Base-by-base conservation (phyloP, 2,113 vertebrate species). In the Cisticola juncidis region DNA sequence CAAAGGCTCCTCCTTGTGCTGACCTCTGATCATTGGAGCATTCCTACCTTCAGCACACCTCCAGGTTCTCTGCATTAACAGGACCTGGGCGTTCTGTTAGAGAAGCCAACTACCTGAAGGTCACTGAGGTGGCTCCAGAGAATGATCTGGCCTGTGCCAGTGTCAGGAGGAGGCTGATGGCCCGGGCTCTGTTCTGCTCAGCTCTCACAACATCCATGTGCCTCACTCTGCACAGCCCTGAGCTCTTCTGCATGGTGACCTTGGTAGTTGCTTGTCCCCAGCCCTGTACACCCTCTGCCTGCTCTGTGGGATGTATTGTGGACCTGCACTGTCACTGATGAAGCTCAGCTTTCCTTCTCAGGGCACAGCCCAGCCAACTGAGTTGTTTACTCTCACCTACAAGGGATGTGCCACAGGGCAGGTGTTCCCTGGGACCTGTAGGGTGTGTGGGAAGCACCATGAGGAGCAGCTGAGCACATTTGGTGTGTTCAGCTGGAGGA, bases 331-430 rank as follows among this genome's bases (percentile, higher is more conserved):
- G 33, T 40, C 48, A 54, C 31, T 36, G n/a, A 47, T 15, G 12
- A 73, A 88, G 11, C 40, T 76, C 48, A 23, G 31, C 2, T 35
- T 77, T 84, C 65, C 44, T 26, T 56, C n/a, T 40, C 14, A 3
- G 54, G 69, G 64, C 50, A 64, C 2, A 36, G 60, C 18, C 60
- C 42, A 72, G 24, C 51, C 24, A n/a, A 5, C 28, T 7, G 48
- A 57, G 54, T 22, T 45, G 25, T 45, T 77, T 16, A 7, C 25
- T 61, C 6, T 71, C 51, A n/a, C 31, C 36, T 20, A 11, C 17
- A 36, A 24, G 54, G 47, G 33, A 11, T 13, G 38, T 1, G 2
- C 1, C 3, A 22, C 4, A 5, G 2, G 2, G 28, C 47, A 70
- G 70, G 56, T 35, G 79, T 82, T 61, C 31, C 38, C n/a, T 1